Percentiles rank a stretch among this genome's conserved stretches.
Evolutionary conservation across 2,888 invertebrate species (phyloP).

Genomic region (Xiphydria camelus): DNA sequence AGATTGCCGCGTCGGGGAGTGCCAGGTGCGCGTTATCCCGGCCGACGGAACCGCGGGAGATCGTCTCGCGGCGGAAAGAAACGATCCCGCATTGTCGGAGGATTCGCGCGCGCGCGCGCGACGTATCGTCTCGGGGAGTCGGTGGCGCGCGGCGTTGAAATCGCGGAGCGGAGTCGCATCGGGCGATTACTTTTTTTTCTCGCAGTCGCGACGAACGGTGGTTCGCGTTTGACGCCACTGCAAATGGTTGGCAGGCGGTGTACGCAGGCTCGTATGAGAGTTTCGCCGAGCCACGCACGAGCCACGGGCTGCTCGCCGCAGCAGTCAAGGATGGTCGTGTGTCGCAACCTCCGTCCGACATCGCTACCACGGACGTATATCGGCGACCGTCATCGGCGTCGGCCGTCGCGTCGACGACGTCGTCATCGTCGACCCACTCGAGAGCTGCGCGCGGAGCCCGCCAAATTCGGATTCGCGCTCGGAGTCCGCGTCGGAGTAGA

Average conservation of each 20-base stretch:
- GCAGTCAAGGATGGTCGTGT: constrained; percentile 50
- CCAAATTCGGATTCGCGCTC: neutral
- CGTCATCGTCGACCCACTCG: constrained; percentile 2
- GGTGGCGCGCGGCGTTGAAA: too few relatives aligned
- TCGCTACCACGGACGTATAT: constrained; percentile 33
- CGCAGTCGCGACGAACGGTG: constrained; percentile 13
- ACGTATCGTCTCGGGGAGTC: too few relatives aligned
- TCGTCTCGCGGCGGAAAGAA: too few relatives aligned
- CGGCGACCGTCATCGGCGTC: constrained; percentile 3
- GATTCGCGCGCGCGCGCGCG: too few relatives aligned
- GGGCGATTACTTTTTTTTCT: constrained; percentile 14
- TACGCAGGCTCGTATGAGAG: constrained; percentile 24
- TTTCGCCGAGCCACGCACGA: constrained; percentile 25
- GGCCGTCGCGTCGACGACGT: too few relatives aligned
- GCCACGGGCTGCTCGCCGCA: constrained; percentile 13
- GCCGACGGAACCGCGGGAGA: too few relatives aligned
- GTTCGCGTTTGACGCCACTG: constrained; percentile 7
- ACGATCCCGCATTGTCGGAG: too few relatives aligned
- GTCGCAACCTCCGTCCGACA: constrained; percentile 44
- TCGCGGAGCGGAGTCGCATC: too few relatives aligned
- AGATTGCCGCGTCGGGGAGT: too few relatives aligned
- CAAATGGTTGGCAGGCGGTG: constrained; percentile 8
- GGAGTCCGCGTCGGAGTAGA: neutral
- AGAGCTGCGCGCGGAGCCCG: neutral
- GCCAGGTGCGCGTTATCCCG: too few relatives aligned